These are phyloP conservation scores for Xylocampa areola DNA, from an alignment of 2,888 invertebrate genomes.

Conservation along the genomic window DNA sequence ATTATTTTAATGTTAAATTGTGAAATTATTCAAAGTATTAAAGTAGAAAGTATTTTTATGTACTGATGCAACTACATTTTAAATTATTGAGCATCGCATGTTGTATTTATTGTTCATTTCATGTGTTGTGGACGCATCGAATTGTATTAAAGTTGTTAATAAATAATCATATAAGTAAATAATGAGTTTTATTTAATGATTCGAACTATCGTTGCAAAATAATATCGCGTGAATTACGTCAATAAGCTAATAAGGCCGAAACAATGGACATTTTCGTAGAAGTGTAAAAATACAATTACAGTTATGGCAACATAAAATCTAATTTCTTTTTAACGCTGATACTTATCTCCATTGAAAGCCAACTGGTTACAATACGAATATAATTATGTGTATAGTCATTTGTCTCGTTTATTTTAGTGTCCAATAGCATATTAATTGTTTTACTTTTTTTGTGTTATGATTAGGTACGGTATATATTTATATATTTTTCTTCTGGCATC, in stretches of 20 bases:
- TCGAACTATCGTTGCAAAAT: not conserved
- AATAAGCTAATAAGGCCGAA: not conserved
- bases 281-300: constrained; percentile 1
- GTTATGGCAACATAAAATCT: constrained; percentile 1
- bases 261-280: constrained; percentile 2
- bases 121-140: constrained; percentile 51
- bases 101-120: constrained; percentile 69
- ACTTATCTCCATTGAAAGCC: not conserved
- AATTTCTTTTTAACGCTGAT: not conserved
- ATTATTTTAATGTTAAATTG: constrained; percentile 42
- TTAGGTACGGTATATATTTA: too few species aligned
- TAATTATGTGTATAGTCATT: not conserved
- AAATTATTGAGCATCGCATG: constrained; percentile 63
- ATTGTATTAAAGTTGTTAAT: constrained; percentile 60
- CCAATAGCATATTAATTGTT: not conserved
- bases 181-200: constrained; percentile 36
- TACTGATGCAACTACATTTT: constrained; percentile 50
- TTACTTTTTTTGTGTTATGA: not conserved
- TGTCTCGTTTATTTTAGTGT: not conserved
- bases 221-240: not conserved
- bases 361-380: constrained; percentile 1
- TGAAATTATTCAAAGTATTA: constrained; percentile 68
- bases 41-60: constrained; percentile 64
- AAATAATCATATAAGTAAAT: constrained; percentile 52
- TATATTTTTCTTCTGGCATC: too few species aligned